Base-by-base conservation (phyloP, 1,140 invertebrate genomes). In the Holcopasites calliopsidis region DNA sequence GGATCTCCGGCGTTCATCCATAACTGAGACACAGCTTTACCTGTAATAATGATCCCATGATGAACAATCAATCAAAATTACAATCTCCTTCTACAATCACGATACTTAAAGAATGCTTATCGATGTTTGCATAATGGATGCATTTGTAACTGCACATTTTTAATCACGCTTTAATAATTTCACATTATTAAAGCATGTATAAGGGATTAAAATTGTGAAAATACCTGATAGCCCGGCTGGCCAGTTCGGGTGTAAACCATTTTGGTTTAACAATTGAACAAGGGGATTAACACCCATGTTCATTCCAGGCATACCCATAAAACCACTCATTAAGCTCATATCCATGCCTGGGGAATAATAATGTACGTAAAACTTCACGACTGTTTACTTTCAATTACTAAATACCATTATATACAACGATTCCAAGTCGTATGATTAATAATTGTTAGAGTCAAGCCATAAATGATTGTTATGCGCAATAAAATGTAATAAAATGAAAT, bases 1-100 rank as follows among this genome's bases (percentile, higher is more conserved):
- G 88, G 88, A 86, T 92, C 90, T 75, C 88, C 90, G 35, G 91
- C 76, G 80, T 93, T 93, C 91, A 93, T 93, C 93, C 93, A 94
- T 86, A 93, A 89, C 28, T 93, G 92, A 69, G 91, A 89, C 2
- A 94, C 85, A 33, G 91, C 88, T 85, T 92, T 93, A 26, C 89
- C 91, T 88, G 72, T 40, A 57, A 86, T 42, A 47, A 49, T 21
- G 35, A 69, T 6, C 38, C 6, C 38, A 13, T 13, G 38, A 40
- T 40, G 38, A n/a, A n/a, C n/a, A n/a, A n/a, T n/a, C n/a, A n/a
- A n/a, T n/a, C n/a, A n/a, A n/a, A n/a, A n/a, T n/a, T n/a, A n/a
- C n/a, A n/a, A n/a, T n/a, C n/a, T n/a, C n/a, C n/a, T n/a, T n/a
- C n/a, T n/a, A n/a, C n/a, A n/a, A n/a, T n/a, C n/a, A n/a, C n/a